Evolutionary conservation across 1,140 invertebrate species (phyloP), one percentile per base, ranked within the genome.

Genomic region (Pteromalus puparum): DNA sequence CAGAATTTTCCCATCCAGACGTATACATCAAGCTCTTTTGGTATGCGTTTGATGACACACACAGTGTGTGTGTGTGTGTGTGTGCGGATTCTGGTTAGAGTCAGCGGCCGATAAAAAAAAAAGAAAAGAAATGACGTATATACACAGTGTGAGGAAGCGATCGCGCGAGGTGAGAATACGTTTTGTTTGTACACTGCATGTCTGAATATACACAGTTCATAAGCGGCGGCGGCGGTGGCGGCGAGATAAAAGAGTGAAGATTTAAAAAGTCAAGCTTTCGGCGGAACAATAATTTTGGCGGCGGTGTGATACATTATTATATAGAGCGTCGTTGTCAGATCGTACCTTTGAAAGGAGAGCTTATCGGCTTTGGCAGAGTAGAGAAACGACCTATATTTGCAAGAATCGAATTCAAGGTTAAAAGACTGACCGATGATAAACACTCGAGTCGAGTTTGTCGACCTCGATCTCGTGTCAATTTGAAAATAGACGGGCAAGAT

Each of bases 361-460:
- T 91, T 90, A 90, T 93, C 88, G 89, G 88, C 89, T 91, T 92
- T 91, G 91, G 90, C 89, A 91, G 89, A 81, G 88, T 89, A 87
- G 92, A 90, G 84, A 84, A 89, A 87, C 87, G 90, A 93, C 91
- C 92, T 93, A 93, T 92, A 91, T 91, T 85, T 82, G 48, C 42
- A 81, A 82, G 74, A 85, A 91, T 88, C 86, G 86, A 87, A 90
- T 84, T 87, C 82, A 89, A 87, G 85, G 89, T 87, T 88, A 90
- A 84, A 87, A 61, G 6, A 61, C 85, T 75, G 76, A 65, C 21
- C 77, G 77, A 86, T 65, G 15, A 77, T 78, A 70, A 70, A 74
- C 61, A 73, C 28, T 76, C 34, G 30, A 28, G 24, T 46, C 34
- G 48, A 70, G 84, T 74, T 85, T 85, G 79, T 82, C 70, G 74